Evolutionary conservation across 2,113 vertebrate species (phyloP), one percentile per base, ranked within the genome.

Genomic region (Pionites leucogaster): DNA sequence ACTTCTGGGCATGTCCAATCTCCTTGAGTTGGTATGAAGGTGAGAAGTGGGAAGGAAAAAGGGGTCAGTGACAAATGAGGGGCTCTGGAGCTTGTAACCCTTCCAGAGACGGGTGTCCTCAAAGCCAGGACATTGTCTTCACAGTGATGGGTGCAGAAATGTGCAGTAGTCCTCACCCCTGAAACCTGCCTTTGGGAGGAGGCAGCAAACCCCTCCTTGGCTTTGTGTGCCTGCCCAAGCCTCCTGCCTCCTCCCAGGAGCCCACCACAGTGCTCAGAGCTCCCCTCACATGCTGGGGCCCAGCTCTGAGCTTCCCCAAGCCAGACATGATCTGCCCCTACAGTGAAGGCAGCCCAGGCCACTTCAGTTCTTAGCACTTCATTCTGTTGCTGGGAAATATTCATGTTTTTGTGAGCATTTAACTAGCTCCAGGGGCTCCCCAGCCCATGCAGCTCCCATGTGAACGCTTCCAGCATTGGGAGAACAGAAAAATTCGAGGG

Each of bases 11-110:
- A 20, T 13, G 10, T 28, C 55, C 33, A 59, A 13, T 29, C 14
- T 53, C 52, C 46, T 52, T 9, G 70, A 55, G 9, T 39, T 76
- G 33, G 3, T n/a, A 2, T 8, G 23, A 70, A 67, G 10, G 65
- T 82, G 57, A 63, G 82, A 78, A 31, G 6, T 13, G 17, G 15
- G 10, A 63, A 70, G 25, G 3, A 20, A 69, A 72, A 75, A 28
- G 15, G 17, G 1, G 0, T 5, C n/a, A 25, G 0, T 46, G 65
- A 10, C 41, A 59, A 81, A 70, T 9, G 27, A 59, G 46, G 24
- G 17, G 42, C 33, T 67, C 55, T 33, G 63, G 33, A 50, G 35
- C 15, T 31, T 25, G 39, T 37, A 75, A 10, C 4, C 17, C 27
- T 71, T 55, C 50, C 65, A 75, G 70, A 63, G 41, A 20, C 5